Conservation (phyloP, 2,113 vertebrate genomes). For the Bubo bubo region DNA sequence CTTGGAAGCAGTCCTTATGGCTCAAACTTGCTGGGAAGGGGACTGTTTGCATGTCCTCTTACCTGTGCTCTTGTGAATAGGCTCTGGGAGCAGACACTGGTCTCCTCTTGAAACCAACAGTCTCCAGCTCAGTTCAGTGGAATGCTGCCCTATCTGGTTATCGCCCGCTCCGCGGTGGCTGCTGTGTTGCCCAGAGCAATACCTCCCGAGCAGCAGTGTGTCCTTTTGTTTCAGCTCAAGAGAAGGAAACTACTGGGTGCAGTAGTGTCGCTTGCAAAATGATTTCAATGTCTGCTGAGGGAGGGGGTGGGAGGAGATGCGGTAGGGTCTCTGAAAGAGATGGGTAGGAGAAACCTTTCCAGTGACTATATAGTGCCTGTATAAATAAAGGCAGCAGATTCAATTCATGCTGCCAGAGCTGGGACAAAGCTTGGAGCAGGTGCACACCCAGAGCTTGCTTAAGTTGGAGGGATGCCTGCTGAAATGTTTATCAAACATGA, state of each 20-base stretch:
- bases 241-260: background rate
- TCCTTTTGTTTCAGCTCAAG: background rate
- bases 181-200: background rate
- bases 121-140: background rate
- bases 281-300: background rate
- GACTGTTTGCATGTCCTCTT: background rate
- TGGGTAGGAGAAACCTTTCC: background rate
- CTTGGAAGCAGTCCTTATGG: background rate
- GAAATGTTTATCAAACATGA: conserved; percentile 25
- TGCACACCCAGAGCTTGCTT: background rate
- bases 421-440: background rate
- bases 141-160: conserved; percentile 32
- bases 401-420: background rate
- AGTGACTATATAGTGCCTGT: background rate
- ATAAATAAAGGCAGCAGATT: background rate
- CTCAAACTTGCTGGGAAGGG: background rate
- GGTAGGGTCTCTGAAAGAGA: background rate
- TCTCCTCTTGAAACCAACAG: background rate
- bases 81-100: background rate
- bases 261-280: background rate
- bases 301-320: background rate
- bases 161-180: fast-evolving
- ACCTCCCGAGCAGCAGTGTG: background rate
- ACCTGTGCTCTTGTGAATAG: background rate
- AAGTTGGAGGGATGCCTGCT: background rate